phyloP scores from a whole-genome alignment of 2,888 invertebrate genomes.

The Nineta flava region DNA sequence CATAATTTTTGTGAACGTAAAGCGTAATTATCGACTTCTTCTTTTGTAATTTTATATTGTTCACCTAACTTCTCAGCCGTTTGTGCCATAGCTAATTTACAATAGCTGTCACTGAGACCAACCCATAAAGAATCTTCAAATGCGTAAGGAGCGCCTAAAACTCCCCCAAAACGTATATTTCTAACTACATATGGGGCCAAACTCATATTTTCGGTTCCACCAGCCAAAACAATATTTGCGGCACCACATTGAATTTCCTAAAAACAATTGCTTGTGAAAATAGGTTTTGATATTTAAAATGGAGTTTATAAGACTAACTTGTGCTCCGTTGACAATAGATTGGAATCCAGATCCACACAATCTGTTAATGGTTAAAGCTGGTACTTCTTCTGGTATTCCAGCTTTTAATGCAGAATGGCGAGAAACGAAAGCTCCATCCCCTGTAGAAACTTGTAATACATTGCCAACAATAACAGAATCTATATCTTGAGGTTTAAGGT shows the following conservation, averaged over 20 bases:
- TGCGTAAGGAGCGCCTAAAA: conserved; percentile 55
- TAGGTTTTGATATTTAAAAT: too few relatives aligned
- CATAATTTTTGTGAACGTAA: conserved; percentile 73
- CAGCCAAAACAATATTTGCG: conserved; percentile 73
- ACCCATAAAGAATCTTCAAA: conserved; percentile 87
- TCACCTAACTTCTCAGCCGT: conserved; percentile 90
- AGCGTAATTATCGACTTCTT: conserved; percentile 76
- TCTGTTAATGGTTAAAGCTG: conserved; percentile 79
- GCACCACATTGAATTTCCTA: conserved; percentile 77
- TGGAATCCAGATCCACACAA: conserved; percentile 98
- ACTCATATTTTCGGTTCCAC: conserved; percentile 94
- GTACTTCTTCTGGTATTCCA: conserved; percentile 72
- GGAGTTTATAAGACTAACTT: conserved; percentile 40
- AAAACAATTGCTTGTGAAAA: conserved; percentile 14
- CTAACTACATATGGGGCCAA: conserved; percentile 77
- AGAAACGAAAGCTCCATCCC: conserved; percentile 73
- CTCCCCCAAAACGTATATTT: conserved; percentile 75
- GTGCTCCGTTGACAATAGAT: conserved; percentile 76
- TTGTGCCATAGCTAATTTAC: conserved; percentile 87
- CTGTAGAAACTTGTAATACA: conserved; percentile 61
- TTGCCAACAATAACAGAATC: conserved; percentile 85
- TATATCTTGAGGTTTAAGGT: conserved; percentile 68
- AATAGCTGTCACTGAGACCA: conserved; percentile 73
- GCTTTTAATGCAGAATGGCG: conserved; percentile 74
- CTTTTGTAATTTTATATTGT: conserved; percentile 62